Evolutionary conservation across 2,113 vertebrate species (phyloP).

Genomic region (Stercorarius parasiticus): DNA sequence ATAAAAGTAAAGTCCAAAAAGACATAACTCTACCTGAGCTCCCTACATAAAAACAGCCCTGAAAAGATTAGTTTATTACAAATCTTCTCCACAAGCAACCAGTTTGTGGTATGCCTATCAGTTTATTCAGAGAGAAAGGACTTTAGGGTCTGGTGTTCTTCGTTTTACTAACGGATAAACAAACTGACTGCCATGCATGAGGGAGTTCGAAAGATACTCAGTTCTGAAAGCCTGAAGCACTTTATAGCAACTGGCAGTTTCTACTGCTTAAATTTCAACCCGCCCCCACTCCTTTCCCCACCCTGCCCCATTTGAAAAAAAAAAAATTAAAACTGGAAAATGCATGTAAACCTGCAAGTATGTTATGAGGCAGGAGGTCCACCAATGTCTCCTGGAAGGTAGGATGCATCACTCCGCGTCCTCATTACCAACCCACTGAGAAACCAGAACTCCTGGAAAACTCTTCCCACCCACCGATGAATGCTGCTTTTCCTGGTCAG

Average conservation of each 20-base stretch:
- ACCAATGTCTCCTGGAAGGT: not conserved
- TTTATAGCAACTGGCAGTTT: not conserved
- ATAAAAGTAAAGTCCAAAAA: not conserved
- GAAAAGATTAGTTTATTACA: not conserved
- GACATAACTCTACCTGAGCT: not conserved
- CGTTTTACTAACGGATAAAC: not conserved
- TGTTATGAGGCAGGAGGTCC: not conserved
- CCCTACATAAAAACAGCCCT: not conserved
- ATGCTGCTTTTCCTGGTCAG: not conserved
- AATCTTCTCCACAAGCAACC: not conserved
- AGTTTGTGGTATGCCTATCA: not conserved
- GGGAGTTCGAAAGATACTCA: not conserved
- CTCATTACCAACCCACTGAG: not conserved
- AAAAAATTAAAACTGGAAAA: not conserved
- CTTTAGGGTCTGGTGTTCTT: not conserved
- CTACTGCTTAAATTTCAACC: not conserved
- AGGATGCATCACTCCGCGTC: too few relatives aligned
- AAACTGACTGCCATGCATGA: fast-evolving
- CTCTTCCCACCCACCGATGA: not conserved
- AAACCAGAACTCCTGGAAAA: not conserved
- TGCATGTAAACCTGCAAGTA: not conserved
- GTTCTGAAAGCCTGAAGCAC: not conserved
- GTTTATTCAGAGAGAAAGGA: not conserved
- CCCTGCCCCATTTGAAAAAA: not conserved
- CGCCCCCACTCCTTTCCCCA: fast-evolving